A percentile compares a stretch with the other conserved stretches of the same genome.
These are phyloP conservation scores for Muraenolepis orangiensis DNA, from an alignment of 2,797 vertebrate species.

Conservation along the genomic window DNA sequence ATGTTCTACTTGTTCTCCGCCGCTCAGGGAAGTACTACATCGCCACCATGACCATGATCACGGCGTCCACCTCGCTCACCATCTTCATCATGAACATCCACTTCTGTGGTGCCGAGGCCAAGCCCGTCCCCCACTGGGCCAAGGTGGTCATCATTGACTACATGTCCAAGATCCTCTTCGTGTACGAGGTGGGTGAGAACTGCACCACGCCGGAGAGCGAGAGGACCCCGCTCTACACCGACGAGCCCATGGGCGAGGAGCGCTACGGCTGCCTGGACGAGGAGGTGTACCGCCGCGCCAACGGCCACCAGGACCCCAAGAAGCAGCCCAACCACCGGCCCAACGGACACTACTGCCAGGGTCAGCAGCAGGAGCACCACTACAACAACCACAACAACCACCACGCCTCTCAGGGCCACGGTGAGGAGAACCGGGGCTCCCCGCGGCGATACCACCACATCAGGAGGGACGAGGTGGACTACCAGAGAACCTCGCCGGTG, in stretches of 20 bases:
- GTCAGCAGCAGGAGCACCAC: constrained; percentile 34
- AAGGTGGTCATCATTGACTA: constrained; percentile 92
- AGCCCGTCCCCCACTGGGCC: constrained; percentile 92
- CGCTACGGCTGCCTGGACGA: constrained; percentile 36
- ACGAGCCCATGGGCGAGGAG: constrained; percentile 58
- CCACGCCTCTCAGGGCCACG: constrained; percentile 29
- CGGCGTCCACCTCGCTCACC: constrained; percentile 92
- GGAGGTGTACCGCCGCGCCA: constrained; percentile 48
- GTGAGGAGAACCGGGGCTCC: constrained; percentile 45
- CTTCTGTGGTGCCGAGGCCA: constrained; percentile 93
- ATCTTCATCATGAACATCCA: constrained; percentile 99
- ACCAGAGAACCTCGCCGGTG: constrained; percentile 48
- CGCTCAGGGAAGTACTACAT: constrained; percentile 94
- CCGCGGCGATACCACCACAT: constrained; percentile 54
- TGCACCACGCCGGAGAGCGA: constrained; percentile 77
- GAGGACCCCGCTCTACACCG: constrained; percentile 64
- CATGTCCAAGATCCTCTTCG: constrained; percentile 94
- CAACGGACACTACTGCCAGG: constrained; percentile 36
- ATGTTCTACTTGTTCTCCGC: not conserved
- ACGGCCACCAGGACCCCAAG: constrained; percentile 33
- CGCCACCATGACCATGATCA: constrained; percentile 98
- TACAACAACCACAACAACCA: constrained; percentile 57
- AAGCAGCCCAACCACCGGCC: not conserved
- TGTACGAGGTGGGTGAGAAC: constrained; percentile 95
- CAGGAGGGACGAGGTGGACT: constrained; percentile 59